Evolutionary conservation across 2,888 invertebrate species (phyloP).

Genomic region (Brachylomia viminalis): DNA sequence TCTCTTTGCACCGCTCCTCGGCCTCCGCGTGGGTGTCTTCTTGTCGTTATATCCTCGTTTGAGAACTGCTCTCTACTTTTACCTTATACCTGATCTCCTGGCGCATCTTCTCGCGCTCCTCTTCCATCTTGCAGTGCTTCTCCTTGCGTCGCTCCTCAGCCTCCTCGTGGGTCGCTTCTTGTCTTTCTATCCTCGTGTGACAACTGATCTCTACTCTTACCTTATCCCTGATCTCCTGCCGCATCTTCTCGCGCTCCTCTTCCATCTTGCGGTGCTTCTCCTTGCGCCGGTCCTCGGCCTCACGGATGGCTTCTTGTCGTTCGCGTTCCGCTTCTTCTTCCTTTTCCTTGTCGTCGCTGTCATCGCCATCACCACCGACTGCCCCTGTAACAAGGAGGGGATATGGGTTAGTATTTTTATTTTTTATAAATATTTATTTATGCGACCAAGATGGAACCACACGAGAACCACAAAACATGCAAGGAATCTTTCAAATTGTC

Average conservation of each 20-base stretch:
- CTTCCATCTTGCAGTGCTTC: constrained; percentile 99
- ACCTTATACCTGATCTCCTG: constrained; percentile 99
- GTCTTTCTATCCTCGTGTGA: background rate
- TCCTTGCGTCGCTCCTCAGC: constrained; percentile 99
- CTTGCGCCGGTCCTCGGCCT: constrained; percentile 99
- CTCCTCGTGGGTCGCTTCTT: constrained; percentile 98
- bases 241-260: constrained; percentile 99
- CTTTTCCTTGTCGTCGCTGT: constrained; percentile 99
- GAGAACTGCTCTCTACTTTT: constrained; percentile 69
- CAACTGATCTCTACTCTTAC: constrained; percentile 89
- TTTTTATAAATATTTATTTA: background rate
- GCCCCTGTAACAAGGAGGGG: constrained; percentile 91
- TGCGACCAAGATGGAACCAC: background rate
- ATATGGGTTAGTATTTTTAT: constrained; percentile 1
- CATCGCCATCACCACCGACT: constrained; percentile 97
- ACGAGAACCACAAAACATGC: too few relatives aligned
- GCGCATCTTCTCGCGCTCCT: constrained; percentile 99
- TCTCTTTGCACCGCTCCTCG: constrained; percentile 99
- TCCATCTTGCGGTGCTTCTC: constrained; percentile 99
- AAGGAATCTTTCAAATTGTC: too few relatives aligned
- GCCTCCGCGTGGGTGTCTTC: constrained; percentile 97
- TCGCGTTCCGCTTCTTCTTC: constrained; percentile 99
- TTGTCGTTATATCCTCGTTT: background rate
- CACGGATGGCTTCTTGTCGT: constrained; percentile 98
- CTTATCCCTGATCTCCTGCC: constrained; percentile 99